These are phyloP conservation scores for Myotis pilosus DNA, from an alignment of 2,797 vertebrate species.

Conservation along the genomic window DNA sequence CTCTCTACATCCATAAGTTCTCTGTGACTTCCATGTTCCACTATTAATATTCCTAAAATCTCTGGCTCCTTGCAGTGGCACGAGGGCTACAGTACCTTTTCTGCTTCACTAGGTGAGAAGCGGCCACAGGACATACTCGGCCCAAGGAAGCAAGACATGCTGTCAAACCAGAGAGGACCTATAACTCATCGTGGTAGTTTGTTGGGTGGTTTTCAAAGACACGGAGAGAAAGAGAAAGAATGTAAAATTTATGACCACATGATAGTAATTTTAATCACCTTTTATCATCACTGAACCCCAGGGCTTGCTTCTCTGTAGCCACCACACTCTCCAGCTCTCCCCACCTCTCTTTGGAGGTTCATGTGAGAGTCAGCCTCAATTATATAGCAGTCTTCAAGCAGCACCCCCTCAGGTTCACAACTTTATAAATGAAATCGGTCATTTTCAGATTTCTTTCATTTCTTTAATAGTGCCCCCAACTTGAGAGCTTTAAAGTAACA, in stretches of 20 bases:
- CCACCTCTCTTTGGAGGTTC: neutral
- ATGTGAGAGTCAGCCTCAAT: neutral
- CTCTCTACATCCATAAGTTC: neutral
- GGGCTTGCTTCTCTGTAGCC: neutral
- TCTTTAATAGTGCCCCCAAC: neutral
- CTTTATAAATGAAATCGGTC: neutral
- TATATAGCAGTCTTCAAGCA: neutral
- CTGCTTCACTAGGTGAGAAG: neutral
- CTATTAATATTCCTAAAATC: neutral
- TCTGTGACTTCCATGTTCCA: neutral
- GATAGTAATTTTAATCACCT: too few relatives aligned
- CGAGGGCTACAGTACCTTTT: neutral
- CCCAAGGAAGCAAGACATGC: neutral
- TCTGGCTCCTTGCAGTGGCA: neutral
- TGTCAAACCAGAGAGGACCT: neutral
- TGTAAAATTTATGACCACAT: neutral
- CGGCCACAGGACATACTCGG: neutral
- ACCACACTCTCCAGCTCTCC: neutral
- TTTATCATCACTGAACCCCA: neutral
- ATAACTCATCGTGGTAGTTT: neutral
- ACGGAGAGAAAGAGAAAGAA: neutral
- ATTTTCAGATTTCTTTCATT: neutral
- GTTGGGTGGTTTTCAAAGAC: neutral
- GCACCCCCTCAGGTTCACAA: neutral
- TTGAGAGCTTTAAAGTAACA: neutral